These are phyloP conservation scores for Halichoeres trimaculatus DNA, from an alignment of 2,113 vertebrate genomes.

Conservation along the genomic window DNA sequence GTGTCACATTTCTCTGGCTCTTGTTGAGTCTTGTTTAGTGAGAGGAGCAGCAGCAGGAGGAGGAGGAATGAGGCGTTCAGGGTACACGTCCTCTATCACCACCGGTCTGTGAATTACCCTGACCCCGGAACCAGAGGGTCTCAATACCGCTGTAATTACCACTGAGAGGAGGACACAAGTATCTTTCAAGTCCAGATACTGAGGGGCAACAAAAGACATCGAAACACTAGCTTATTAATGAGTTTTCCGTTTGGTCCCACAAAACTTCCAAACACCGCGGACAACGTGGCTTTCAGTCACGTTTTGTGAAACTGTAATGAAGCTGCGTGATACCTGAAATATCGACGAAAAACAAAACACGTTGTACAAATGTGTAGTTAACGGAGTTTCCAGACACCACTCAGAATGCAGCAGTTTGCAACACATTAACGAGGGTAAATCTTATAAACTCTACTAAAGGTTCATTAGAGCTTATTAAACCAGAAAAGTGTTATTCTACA, in stretches of 20 bases:
- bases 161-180: neutral
- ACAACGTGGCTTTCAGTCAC: neutral
- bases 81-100: constrained; percentile 3
- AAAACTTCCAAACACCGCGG: neutral
- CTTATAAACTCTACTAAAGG: neutral
- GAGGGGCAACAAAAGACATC: neutral
- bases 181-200: neutral
- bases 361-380: neutral
- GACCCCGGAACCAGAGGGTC: constrained; percentile 39
- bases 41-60: constrained; percentile 25
- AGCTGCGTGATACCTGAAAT: neutral
- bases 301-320: neutral
- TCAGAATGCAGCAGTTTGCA: no score
- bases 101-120: constrained; percentile 19
- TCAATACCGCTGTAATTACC: constrained; percentile 17
- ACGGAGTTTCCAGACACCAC: neutral
- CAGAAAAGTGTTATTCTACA: neutral
- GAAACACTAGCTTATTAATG: neutral
- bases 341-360: neutral
- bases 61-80: constrained; percentile 20
- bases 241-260: accelerated
- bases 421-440: neutral
- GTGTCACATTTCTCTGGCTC: constrained; percentile 55
- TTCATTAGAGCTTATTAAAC: no score
- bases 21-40: constrained; percentile 41